Evolutionary conservation across 2,888 invertebrate genomes (phyloP).

Genomic region (Sisyra nigra): DNA sequence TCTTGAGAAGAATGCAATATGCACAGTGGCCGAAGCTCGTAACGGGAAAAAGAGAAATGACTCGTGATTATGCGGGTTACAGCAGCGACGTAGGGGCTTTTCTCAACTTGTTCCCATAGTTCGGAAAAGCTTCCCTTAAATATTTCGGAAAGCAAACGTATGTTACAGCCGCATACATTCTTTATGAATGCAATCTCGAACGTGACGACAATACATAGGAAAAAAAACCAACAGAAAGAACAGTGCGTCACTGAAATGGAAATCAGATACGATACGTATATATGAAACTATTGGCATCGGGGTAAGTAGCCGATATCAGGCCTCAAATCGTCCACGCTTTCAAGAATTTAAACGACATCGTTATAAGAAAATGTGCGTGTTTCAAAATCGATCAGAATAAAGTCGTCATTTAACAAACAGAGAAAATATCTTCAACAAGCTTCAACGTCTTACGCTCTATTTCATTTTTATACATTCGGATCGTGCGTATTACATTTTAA

Average conservation of each 20-base stretch:
- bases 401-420: too few species aligned
- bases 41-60: neutral
- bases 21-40: too few species aligned
- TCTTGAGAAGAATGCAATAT: too few species aligned
- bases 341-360: conserved; percentile 7
- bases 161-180: conserved; percentile 6
- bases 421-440: too few species aligned
- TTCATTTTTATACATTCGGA: too few species aligned
- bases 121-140: conserved; percentile 1
- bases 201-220: conserved; percentile 8
- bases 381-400: too few species aligned
- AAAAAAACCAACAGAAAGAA: conserved; percentile 1
- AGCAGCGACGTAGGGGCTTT: neutral
- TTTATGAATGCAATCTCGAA: conserved; percentile 8
- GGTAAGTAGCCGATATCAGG: neutral
- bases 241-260: neutral
- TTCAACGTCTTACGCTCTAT: too few species aligned
- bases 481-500: too few species aligned
- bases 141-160: neutral
- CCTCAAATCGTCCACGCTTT: neutral
- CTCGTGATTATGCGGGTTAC: neutral
- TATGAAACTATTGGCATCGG: neutral
- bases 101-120: neutral
- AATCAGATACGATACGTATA: too few species aligned
- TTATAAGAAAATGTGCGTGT: neutral